Evolutionary conservation across 2,888 invertebrate genomes (phyloP), one percentile per base, ranked within the genome.

Genomic region (Chrysodeixis includens): DNA sequence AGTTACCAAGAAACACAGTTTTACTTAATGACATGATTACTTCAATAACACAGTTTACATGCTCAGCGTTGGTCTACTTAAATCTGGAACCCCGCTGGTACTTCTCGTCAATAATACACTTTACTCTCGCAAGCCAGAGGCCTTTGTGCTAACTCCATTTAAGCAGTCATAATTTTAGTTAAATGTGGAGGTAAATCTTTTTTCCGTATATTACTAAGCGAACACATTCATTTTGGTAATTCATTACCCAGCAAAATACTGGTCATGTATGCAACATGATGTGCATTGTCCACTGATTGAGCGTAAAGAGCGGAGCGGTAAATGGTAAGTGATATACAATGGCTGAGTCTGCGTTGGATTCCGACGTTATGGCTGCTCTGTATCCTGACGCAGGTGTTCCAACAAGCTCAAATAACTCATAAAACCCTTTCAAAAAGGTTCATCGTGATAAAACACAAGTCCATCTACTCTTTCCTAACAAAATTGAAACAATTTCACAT

Each of bases 1-100:
- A 30, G 30, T 51, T 22, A 4, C 32, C 30, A 14, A 58, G 14
- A 16, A 30, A 57, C 56, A 35, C 40, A 40, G 62, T 58, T 55
- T 18, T 20, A 49, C 35, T 57, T 56, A 62, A 44, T 63, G 35
- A 26, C 20, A 18, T 30, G 32, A 67, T 74, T 67, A 67, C 55
- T 65, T 56, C 40, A 66, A 66, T 66, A 65, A 60, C 44, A 60
- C 40, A 71, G 67, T 76, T 65, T 56, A 59, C 58, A 18, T 51
- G 9, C 70, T 7, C 76, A 66, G 64, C 74, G 40, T 58, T 57
- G 44, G 60, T 67, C 61, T 65, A 71, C 70, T 73, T 70, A 56
- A 55, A 53, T 35, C 53, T 44, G 55, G 54, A 61, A 62, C 71
- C 74, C 62, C 67, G 55, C 71, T 74, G 68, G 2, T 56, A 58